These are phyloP conservation scores for Puffinus mauretanicus DNA, from an alignment of 2,113 vertebrate species.

Conservation along the genomic window DNA sequence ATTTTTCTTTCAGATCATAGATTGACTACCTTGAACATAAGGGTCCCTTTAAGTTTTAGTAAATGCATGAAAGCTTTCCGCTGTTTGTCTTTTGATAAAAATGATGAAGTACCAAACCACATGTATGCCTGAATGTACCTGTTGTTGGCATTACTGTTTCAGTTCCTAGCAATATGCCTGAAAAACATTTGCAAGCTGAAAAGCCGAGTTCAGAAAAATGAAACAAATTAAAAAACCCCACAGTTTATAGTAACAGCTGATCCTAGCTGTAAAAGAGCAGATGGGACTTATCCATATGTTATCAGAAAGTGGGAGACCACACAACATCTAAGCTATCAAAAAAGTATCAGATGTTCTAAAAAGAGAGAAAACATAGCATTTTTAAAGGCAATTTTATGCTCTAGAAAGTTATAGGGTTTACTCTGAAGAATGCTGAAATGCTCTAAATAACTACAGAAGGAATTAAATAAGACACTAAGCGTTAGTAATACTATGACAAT, in stretches of 20 bases:
- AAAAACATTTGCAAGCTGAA: not conserved
- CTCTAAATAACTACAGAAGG: not conserved
- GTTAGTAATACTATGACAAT: not conserved
- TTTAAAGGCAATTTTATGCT: not conserved
- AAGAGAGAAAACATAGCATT: not conserved
- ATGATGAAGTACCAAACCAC: not conserved
- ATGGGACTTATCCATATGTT: conserved; percentile 5
- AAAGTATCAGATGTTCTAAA: not conserved
- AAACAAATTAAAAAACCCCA: not conserved
- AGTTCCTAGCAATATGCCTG: not conserved
- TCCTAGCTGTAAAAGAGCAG: not conserved
- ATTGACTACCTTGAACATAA: not conserved
- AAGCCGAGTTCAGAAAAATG: not conserved
- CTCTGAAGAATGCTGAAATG: not conserved
- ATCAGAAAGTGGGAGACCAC: not conserved
- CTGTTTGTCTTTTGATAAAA: not conserved
- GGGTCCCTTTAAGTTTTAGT: not conserved
- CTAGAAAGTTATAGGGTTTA: not conserved
- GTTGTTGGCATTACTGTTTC: not conserved
- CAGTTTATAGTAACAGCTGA: conserved; percentile 1
- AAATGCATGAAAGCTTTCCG: not conserved
- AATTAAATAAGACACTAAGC: not conserved
- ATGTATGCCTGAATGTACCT: not conserved
- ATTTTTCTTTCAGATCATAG: not conserved
- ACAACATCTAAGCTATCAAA: not conserved